Base-by-base conservation (phyloP, 2,888 invertebrate species). In the Habroteleia sp. region DNA sequence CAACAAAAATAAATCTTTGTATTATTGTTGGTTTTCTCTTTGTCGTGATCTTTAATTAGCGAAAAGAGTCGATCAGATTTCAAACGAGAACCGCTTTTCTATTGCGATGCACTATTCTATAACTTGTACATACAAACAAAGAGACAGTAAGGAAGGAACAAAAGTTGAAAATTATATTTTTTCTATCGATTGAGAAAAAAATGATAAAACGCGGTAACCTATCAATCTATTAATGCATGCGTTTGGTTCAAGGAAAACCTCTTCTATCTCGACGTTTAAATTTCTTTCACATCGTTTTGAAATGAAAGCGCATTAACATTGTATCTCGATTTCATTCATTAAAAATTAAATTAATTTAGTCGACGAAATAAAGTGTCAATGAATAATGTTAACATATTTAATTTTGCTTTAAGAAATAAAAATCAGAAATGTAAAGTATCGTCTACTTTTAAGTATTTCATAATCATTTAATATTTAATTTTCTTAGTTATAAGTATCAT, bases 81-180 rank as follows among this genome's bases (percentile, higher is more conserved):
- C 46, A 81, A 78, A 77, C 74, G 79, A 80, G 81, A 76, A 65
- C 68, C 66, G 79, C 77, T 77, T 48, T 80, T 81, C 82, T 83
- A 80, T 85, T 81, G 83, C 82, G 81, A 82, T 83, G 82, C 82
- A 84, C 84, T 85, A 85, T 81, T 85, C 84, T 85, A 87, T 85
- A 85, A 87, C 84, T 84, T 87, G 87, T 87, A 87, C 80, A 87
- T 87, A 87, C 83, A 84, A 80, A 86, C 84, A n/a, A n/a, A 83
- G 74, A 79, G 78, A 76, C 77, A 81, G 77, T 65, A 76, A 80
- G 74, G 76, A 80, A 76, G 63, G 82, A 80, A 80, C 80, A 80
- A 83, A 83, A 82, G 80, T 85, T 83, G 83, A 84, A 84, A 84
- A 87, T 87, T 87, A 87, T 87, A 87, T 87, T 87, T 87, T 87